Base-by-base conservation (phyloP, 2,113 vertebrate genomes). In the Varanus komodoensis region DNA sequence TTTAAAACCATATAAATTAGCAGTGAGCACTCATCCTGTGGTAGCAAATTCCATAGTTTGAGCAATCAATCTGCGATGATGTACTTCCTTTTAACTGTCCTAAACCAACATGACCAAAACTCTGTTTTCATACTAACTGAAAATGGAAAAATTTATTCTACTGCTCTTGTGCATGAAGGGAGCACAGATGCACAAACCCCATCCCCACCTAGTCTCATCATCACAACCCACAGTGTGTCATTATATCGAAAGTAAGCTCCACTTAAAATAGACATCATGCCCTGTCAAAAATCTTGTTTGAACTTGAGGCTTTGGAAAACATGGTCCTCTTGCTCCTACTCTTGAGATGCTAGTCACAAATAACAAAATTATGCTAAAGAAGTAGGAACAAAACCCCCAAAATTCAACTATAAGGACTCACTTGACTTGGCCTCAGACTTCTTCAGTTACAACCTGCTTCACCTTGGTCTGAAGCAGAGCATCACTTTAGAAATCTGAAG, bases 221-320 rank as follows among this genome's bases (percentile, higher is more conserved):
- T 34, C 32, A 64, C 54, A 4, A 61, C 14, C 15, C n/a, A 83
- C 8, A 12, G 14, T 52, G 6, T 38, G n/a, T 64, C 9, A 83
- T 64, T 64, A 83, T 4, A 61, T 82, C 19, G 61, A 6, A 44
- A 87, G 27, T 32, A 25, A 78, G 27, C 25, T 7, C 38, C 73
- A 29, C 11, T 21, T 34, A 74, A 54, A 34, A 57, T 57, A 86
- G 6, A 50, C 54, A 57, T 23, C 3, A 38, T 57, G 8, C 4
- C 50, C 14, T 34, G 6, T 86, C 34, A 38, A 84, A 84, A 68
- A 84, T 17, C 17, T 29, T 61, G 11, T 50, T 48, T 7, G 6
- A 86, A 74, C 25, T 57, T 73, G 90, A 86, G 85, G 87, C 89
- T 80, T 91, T 87, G 93, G 8, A 75, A 94, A 90, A 86, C 93